Evolutionary conservation across 2,113 vertebrate species (phyloP).

Genomic region (Pseudorhombus dupliciocellatus): DNA sequence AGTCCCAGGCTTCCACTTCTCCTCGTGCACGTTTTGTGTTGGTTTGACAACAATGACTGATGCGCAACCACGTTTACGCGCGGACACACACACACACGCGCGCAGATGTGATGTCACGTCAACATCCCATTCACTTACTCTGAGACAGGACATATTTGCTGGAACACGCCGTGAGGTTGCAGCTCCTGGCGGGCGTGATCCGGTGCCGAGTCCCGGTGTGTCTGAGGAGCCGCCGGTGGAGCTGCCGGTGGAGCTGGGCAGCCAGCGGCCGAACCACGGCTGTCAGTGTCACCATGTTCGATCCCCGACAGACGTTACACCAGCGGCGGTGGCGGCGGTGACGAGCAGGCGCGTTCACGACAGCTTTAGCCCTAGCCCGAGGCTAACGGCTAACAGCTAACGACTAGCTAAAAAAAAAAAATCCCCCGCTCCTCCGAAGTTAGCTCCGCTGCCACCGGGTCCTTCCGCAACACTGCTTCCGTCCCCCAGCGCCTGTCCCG

Average conservation of each 20-base stretch:
- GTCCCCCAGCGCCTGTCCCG: accelerated
- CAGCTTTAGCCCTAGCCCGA: too few species aligned
- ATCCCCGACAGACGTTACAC: not conserved
- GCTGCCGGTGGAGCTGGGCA: constrained; percentile 58
- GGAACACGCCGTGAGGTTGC: constrained; percentile 86
- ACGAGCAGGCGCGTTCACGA: too few species aligned
- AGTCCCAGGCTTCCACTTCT: constrained; percentile 34
- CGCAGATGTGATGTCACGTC: not conserved
- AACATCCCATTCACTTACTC: constrained; percentile 75
- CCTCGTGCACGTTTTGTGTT: constrained; percentile 3
- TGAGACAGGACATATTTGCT: constrained; percentile 85
- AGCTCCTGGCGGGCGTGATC: constrained; percentile 73
- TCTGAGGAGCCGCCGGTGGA: constrained; percentile 28
- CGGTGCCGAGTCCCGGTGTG: constrained; percentile 32
- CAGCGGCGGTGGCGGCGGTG: too few species aligned
- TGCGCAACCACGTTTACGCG: not conserved
- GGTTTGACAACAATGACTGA: constrained; percentile 48
- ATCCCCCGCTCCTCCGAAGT: too few species aligned
- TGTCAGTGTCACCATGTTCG: constrained; percentile 72
- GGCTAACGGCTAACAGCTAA: too few species aligned
- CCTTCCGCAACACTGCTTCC: not conserved
- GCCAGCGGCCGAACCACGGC: constrained; percentile 67
- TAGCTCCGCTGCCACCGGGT: too few species aligned
- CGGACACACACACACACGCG: not conserved
- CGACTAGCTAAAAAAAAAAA: too few species aligned